Percentiles rank a stretch among this genome's conserved stretches.
Evolutionary conservation across 2,888 invertebrate species (phyloP).

Genomic region (Calameuta filiformis): DNA sequence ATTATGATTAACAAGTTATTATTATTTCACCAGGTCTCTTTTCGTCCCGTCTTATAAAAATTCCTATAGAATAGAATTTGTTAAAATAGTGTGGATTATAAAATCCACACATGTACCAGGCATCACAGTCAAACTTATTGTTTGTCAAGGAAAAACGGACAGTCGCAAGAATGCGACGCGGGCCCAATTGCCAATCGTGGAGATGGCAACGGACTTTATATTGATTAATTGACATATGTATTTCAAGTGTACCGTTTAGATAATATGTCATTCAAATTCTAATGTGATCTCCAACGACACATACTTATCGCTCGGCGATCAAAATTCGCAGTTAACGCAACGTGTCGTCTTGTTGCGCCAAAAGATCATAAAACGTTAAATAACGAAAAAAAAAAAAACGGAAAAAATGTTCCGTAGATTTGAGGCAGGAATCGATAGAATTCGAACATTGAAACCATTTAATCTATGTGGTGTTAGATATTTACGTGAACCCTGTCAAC

Average conservation of each 20-base stretch:
- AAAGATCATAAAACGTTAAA: too few relatives aligned
- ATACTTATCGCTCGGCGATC: conserved; percentile 6
- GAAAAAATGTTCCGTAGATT: conserved; percentile 41
- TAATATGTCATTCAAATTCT: conserved; percentile 40
- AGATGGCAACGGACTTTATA: conserved; percentile 32
- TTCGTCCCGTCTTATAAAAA: background rate
- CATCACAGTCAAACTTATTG: background rate
- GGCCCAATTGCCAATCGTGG: conserved; percentile 19
- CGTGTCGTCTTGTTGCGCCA: background rate
- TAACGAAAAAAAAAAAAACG: background rate
- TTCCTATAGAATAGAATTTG: background rate
- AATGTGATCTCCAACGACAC: conserved; percentile 21
- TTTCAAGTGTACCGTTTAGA: conserved; percentile 29
- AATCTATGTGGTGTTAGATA: conserved; percentile 30
- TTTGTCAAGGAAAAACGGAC: conserved; percentile 7
- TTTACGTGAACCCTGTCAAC: conserved; percentile 49
- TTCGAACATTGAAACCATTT: conserved; percentile 30
- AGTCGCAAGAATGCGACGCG: conserved; percentile 13
- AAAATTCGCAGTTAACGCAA: background rate
- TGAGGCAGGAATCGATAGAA: conserved; percentile 26
- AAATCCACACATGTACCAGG: background rate
- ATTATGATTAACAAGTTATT: background rate
- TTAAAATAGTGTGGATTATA: background rate
- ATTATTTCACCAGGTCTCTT: background rate
- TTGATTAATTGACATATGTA: conserved; percentile 25